Base-by-base conservation (phyloP, 2,113 vertebrate species). In the Prunella fulvescens region DNA sequence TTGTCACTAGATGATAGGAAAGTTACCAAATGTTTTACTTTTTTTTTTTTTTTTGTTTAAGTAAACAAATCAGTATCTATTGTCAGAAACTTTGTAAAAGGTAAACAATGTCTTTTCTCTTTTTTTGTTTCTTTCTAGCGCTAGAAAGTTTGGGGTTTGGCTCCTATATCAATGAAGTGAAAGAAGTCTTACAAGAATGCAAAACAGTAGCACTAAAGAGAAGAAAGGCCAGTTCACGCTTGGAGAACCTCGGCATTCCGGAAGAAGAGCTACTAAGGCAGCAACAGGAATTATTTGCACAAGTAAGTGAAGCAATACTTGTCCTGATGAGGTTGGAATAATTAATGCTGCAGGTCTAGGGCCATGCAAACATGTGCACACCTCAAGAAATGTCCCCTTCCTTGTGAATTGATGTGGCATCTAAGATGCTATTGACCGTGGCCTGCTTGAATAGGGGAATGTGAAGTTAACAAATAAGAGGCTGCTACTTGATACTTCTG, bases 161-260 rank as follows among this genome's bases (percentile, higher is more conserved):
- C 35, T 99, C 99, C 10, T 99, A 99, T 95, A 99, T 99, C 96
- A 98, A 98, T 26, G 99, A 99, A 97, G 99, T 99, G 94, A 99
- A 99, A 98, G 99, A 99, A 97, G 99, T 99, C 91, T 98, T 99
- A 97, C 99, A 99, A 98, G 99, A 99, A 98, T 99, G 99, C 98
- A 99, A 99, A 98, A 99, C 99, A 25, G 99, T 99, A 83, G 99
- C 99, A 70, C 98, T 99, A 96, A 99, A 99, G 97, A 98, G 99
- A 97, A 99, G 99, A 97, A 99, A 99, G 98, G 99, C 99, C 81
- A 99, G 98, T 97, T 99, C 99, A 72, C 98, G 99, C 86, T 98
- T 99, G 96, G 99, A 99, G 98, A 99, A 99, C 97, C 98, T 99
- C 10, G 99, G 99, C 67, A 99, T 99, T 98, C 99, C 99, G 1